A percentile compares a stretch with the other conserved stretches of the same genome.
Evolutionary conservation across 1,140 invertebrate genomes (phyloP).

Genomic region (Drosophila subobscura): DNA sequence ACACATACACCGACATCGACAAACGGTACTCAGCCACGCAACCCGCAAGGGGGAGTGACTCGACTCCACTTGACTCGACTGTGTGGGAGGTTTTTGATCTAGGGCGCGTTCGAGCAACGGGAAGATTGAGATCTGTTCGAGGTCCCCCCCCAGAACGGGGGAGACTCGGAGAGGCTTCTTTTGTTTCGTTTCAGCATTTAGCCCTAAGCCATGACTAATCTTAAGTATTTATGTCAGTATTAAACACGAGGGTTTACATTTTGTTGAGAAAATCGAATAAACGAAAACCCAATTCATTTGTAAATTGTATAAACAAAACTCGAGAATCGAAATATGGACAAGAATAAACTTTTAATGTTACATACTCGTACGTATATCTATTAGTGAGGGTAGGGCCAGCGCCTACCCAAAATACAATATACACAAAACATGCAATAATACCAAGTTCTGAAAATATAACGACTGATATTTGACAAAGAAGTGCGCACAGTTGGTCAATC

Average conservation of each 20-base stretch:
- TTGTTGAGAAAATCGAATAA: constrained; percentile 49
- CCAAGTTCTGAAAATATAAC: constrained; percentile 50
- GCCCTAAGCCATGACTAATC: constrained; percentile 40
- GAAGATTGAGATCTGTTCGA: constrained; percentile 60
- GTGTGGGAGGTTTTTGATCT: constrained; percentile 5
- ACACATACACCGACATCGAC: neutral
- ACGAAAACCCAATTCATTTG: constrained; percentile 58
- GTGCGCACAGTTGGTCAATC: constrained; percentile 42
- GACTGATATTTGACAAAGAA: constrained; percentile 66
- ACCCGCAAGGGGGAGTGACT: too few species aligned
- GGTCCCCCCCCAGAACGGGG: neutral
- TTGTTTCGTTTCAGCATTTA: constrained; percentile 71
- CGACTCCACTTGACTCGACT: neutral
- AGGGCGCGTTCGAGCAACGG: constrained; percentile 37
- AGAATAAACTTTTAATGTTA: constrained; percentile 72
- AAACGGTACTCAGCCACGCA: too few species aligned
- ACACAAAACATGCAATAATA: constrained; percentile 31
- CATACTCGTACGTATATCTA: constrained; percentile 32
- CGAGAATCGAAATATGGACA: constrained; percentile 38
- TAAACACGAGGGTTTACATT: constrained; percentile 46
- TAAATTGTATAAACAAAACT: constrained; percentile 67
- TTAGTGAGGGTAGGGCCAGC: constrained; percentile 26
- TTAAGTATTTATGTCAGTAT: constrained; percentile 74
- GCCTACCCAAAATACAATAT: constrained; percentile 11
- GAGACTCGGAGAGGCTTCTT: constrained; percentile 4